phyloP scores from a whole-genome alignment of 1,140 invertebrate species.

The Leptoteleia sp. region DNA sequence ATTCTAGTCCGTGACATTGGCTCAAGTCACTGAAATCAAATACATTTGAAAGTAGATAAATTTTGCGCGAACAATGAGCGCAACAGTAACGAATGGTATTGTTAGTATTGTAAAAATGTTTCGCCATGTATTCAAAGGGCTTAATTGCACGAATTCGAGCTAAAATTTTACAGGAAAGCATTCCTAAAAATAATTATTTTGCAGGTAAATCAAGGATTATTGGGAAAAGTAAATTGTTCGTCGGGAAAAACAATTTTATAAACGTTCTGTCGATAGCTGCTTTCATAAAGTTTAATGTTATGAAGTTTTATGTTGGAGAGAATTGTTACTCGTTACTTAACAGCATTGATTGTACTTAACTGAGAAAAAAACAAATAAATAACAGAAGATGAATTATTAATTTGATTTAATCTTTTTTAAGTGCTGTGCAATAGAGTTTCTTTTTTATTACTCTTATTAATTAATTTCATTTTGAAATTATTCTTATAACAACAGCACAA shows the following conservation, averaged over 20 bases:
- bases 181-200: conserved; percentile 1
- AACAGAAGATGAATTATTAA: no score
- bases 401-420: no score
- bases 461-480: no score
- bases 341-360: no score
- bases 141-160: conserved; percentile 6
- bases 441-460: no score
- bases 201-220: background rate
- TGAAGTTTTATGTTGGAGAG: background rate
- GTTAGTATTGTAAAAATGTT: conserved; percentile 5
- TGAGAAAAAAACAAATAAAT: no score
- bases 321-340: no score
- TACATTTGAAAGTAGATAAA: conserved; percentile 18
- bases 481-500: no score
- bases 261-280: background rate
- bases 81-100: conserved; percentile 7
- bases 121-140: background rate
- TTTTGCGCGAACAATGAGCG: background rate
- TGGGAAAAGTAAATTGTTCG: background rate
- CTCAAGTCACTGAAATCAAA: conserved; percentile 23
- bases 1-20: background rate
- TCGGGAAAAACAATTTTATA: background rate
- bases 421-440: no score
- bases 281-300: background rate
- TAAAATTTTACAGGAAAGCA: background rate